Conservation (phyloP, 92 coral and sea anemone species). For the Parazoanthus atlanticus region DNA sequence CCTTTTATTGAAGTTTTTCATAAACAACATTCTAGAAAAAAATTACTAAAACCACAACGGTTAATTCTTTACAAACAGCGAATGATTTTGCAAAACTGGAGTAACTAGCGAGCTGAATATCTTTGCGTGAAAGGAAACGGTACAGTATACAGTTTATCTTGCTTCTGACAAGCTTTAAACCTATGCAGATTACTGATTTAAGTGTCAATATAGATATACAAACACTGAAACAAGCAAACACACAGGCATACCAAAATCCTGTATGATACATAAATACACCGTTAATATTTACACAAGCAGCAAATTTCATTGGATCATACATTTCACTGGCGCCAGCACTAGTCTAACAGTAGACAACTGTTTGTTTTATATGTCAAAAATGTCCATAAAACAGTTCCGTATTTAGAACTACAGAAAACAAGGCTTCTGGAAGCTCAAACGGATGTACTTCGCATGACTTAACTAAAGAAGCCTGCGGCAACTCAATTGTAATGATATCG, state of each 20-base stretch:
- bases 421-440: not conserved
- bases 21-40: not conserved
- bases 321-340: not conserved
- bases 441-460: conserved; percentile 14
- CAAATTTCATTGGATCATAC: not conserved
- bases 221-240: not conserved
- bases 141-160: no score
- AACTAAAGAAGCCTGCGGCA: conserved; percentile 1
- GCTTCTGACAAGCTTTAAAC: not conserved
- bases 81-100: not conserved
- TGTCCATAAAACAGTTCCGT: not conserved
- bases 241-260: not conserved
- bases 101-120: no score
- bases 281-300: not conserved
- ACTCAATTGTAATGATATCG: not conserved
- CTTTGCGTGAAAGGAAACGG: no score
- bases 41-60: not conserved
- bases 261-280: no score
- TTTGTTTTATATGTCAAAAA: not conserved
- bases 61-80: not conserved
- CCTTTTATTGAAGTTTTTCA: not conserved
- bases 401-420: not conserved
- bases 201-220: not conserved
- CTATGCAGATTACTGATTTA: no score
- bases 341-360: not conserved